phyloP scores from a whole-genome alignment of 1,140 invertebrate genomes.

The Spodoptera litura region DNA sequence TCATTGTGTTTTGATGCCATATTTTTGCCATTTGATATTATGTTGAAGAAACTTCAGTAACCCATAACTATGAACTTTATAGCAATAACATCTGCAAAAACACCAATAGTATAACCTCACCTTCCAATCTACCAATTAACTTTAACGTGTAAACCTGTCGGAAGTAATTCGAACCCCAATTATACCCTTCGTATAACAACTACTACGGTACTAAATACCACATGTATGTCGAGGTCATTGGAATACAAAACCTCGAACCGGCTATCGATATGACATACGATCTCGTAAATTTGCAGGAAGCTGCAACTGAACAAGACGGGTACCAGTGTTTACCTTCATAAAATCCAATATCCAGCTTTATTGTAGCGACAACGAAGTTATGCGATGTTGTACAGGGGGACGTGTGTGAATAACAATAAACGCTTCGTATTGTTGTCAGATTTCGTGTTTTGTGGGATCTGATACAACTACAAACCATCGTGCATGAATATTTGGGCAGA shows the following conservation, averaged over 20 bases:
- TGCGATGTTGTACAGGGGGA: background rate
- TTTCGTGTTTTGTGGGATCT: slow-evolving; percentile 3
- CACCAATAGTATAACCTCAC: background rate
- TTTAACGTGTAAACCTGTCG: background rate
- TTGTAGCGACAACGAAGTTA: slow-evolving; percentile 12
- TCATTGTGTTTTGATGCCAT: background rate
- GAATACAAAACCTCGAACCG: slow-evolving; percentile 7
- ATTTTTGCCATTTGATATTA: background rate
- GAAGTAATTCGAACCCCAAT: slow-evolving; percentile 23
- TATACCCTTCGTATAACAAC: background rate
- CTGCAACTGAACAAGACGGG: slow-evolving; percentile 30
- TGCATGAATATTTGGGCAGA: slow-evolving; percentile 7
- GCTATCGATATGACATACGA: slow-evolving; percentile 44
- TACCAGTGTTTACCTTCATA: slow-evolving; percentile 33
- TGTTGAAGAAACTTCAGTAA: no score
- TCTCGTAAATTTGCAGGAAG: slow-evolving; percentile 32
- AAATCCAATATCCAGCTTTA: slow-evolving; percentile 17
- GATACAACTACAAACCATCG: slow-evolving; percentile 8
- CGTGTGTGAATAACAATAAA: slow-evolving; percentile 22
- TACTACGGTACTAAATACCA: background rate
- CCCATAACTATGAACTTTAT: background rate
- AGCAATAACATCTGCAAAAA: background rate
- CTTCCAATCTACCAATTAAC: background rate
- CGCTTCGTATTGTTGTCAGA: background rate
- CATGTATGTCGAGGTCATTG: background rate